A percentile compares a stretch with the other conserved stretches of the same genome.
phyloP scores from a whole-genome alignment of 2,797 vertebrate genomes.

The Philypnodon macrostomus region DNA sequence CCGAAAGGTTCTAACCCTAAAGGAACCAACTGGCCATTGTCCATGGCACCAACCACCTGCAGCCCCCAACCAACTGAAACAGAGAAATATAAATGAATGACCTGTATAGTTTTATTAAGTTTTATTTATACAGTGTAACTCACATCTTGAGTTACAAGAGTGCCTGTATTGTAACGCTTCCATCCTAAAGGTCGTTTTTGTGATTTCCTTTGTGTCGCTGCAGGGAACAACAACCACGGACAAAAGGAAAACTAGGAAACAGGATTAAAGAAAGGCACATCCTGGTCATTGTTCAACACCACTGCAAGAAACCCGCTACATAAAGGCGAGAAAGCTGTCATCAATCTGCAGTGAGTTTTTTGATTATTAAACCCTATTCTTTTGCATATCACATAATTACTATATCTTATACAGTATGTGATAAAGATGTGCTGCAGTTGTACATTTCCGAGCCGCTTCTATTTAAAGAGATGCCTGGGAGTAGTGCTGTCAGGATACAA shows the following conservation, averaged over 20 bases:
- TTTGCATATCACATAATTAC: conserved; percentile 1
- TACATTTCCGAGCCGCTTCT: conserved; percentile 17
- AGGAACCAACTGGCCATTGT: too few relatives aligned
- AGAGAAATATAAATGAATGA: too few relatives aligned
- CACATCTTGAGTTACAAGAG: too few relatives aligned
- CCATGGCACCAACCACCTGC: too few relatives aligned
- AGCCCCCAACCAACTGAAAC: too few relatives aligned
- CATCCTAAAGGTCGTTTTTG: conserved; percentile 8
- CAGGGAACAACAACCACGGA: conserved; percentile 27
- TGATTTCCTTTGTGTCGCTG: conserved; percentile 19
- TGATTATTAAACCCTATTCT: conserved; percentile 15
- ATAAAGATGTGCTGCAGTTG: conserved; percentile 8
- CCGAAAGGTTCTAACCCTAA: too few relatives aligned
- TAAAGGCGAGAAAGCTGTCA: conserved; percentile 15
- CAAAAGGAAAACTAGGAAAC: conserved; percentile 27
- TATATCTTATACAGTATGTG: conserved; percentile 12
- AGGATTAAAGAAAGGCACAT: conserved; percentile 44
- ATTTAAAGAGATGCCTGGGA: too few relatives aligned
- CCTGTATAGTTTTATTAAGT: too few relatives aligned
- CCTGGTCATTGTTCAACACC: conserved; percentile 51
- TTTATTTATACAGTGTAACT: too few relatives aligned
- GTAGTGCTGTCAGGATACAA: too few relatives aligned
- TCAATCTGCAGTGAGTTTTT: conserved; percentile 29
- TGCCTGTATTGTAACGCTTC: not conserved
- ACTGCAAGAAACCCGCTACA: conserved; percentile 29